Evolutionary conservation across 2,888 invertebrate species (phyloP), one percentile per base, ranked within the genome.

Genomic region (Agrochola macilenta): DNA sequence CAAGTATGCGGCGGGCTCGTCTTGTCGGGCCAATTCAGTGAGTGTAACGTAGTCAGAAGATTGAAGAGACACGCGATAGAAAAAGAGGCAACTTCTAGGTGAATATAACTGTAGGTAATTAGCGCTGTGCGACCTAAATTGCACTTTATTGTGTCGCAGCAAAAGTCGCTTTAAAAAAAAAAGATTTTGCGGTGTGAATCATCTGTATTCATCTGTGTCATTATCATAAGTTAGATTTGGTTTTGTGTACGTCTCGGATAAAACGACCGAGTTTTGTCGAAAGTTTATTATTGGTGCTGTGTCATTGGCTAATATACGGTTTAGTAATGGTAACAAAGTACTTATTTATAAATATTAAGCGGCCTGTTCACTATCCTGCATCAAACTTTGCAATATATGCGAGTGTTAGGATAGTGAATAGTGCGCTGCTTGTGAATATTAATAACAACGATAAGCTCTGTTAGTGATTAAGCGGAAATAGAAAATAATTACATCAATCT

Each of bases 201-300:
- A 14, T 46, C 46, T 14, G 46, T 46, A 14, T 46, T 46, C 46
- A 46, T 46, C 14, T 46, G 46, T 46, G 14, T 14, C 14, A 46
- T 46, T 46, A 14, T 46, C 39, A 75, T 49, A 87, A 89, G 88
- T 87, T 89, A 90, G 87, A 90, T 92, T 91, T 92, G 89, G 89
- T 91, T 84, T 84, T 77, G 87, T 71, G 65, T 82, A 78, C 63
- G 57, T 76, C 71, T 70, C 52, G 20, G 63, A 49, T 63, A 26
- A 35, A 26, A 80, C 61, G 57, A 70, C 60, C 69, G 60, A 70
- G 66, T 74, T 84, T 43, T 61, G 57, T 76, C 58, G 39, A 72
- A 46, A 30, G 66, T 64, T 54, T 74, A 66, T 20, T 58, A 46
- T 58, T 35, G 68, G 63, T 68, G 69, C 76, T 72, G 71, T 82